Conservation (phyloP, 2,797 vertebrate genomes). For the Silurus aristotelis region DNA sequence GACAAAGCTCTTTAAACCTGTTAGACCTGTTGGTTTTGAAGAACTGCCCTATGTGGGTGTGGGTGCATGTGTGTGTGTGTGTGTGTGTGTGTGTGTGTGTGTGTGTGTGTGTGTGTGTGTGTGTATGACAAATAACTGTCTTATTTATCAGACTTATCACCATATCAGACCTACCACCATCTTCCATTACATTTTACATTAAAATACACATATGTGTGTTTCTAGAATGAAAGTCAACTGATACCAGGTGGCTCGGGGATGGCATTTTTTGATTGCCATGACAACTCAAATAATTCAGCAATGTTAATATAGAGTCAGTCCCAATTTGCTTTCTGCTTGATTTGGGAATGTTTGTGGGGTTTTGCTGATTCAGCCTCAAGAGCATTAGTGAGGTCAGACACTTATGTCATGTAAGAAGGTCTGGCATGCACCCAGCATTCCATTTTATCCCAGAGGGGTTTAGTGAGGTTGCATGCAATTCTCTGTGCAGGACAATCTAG, state of each 20-base stretch:
- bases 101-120: too few species aligned
- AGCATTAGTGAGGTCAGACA: neutral
- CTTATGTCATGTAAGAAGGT: neutral
- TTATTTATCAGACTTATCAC: neutral
- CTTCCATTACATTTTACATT: neutral
- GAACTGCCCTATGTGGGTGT: neutral
- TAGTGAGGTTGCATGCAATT: neutral
- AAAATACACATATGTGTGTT: neutral
- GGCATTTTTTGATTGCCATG: neutral
- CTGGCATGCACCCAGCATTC: neutral
- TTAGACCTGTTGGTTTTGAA: conserved; percentile 21
- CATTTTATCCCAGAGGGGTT: neutral
- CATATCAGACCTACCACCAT: neutral
- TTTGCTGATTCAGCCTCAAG: neutral
- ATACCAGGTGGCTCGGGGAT: neutral
- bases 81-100: neutral
- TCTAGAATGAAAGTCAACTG: neutral
- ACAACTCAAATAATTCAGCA: neutral
- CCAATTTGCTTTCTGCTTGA: neutral
- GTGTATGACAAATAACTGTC: neutral
- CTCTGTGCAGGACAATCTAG: neutral
- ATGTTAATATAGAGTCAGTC: neutral
- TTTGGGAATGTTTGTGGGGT: neutral
- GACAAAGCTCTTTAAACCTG: conserved; percentile 17
- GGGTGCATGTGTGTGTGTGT: neutral